A percentile compares a stretch with the other conserved stretches of the same genome.
Evolutionary conservation across 2,797 vertebrate genomes (phyloP).

Genomic region (Poecilia wingei): DNA sequence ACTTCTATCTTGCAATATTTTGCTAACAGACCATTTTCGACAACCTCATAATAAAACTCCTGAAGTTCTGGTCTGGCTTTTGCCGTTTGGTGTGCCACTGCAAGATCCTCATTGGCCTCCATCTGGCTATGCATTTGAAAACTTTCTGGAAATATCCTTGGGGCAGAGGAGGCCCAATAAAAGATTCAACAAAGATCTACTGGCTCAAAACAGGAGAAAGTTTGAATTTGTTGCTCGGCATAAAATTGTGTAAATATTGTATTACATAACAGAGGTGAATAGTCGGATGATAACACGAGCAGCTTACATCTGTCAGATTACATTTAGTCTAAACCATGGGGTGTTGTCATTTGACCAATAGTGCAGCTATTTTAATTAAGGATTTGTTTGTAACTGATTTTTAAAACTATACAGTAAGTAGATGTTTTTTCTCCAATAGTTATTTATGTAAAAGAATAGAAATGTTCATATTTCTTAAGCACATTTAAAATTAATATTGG

Average conservation of each 20-base stretch:
- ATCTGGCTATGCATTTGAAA: slow-evolving; percentile 4
- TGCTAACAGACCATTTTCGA: neutral
- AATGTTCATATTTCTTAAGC: neutral
- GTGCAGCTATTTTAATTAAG: neutral
- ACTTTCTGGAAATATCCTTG: neutral
- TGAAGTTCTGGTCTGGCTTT: neutral
- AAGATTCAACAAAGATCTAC: neutral
- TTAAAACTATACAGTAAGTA: neutral
- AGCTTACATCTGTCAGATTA: neutral
- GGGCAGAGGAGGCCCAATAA: slow-evolving; percentile 2
- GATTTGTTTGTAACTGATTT: neutral
- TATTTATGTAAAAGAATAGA: neutral
- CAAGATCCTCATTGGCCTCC: neutral
- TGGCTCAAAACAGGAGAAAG: neutral
- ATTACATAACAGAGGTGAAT: neutral
- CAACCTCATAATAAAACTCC: neutral
- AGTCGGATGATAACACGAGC: neutral
- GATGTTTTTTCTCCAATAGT: neutral
- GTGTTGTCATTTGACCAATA: neutral
- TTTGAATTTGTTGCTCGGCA: neutral
- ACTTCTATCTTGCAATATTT: neutral
- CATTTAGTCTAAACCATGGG: neutral
- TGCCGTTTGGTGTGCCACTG: neutral
- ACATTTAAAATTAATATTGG: slow-evolving; percentile 14
- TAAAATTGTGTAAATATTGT: neutral